Evolutionary conservation across 2,888 invertebrate genomes (phyloP).

Genomic region (Allygus modestus): DNA sequence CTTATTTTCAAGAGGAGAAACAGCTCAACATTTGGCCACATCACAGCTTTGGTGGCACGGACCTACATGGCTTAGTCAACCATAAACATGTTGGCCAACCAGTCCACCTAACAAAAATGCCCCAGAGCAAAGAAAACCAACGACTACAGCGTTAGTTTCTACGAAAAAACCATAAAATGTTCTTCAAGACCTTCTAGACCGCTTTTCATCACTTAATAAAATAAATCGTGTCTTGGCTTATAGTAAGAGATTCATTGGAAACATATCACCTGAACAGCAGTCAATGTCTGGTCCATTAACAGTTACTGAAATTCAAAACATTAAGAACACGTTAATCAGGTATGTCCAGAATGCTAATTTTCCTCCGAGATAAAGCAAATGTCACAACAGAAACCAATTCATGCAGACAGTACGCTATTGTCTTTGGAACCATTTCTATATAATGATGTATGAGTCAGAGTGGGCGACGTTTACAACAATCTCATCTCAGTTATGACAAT

Average conservation of each 20-base stretch:
- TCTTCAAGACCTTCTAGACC: not conserved
- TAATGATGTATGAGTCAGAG: constrained; percentile 19
- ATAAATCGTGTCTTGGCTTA: constrained; percentile 6
- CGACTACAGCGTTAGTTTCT: not conserved
- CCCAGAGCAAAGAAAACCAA: not conserved
- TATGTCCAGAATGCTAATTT: constrained; percentile 1
- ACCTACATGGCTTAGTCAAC: constrained; percentile 5
- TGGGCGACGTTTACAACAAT: constrained; percentile 42
- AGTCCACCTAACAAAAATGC: not conserved
- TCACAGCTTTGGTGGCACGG: constrained; percentile 38
- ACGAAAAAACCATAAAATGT: not conserved
- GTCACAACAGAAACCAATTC: not conserved
- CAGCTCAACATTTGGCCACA: not conserved
- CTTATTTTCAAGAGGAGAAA: not conserved
- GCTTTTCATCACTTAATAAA: constrained; percentile 1
- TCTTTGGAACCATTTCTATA: constrained; percentile 54
- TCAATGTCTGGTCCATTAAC: constrained; percentile 24
- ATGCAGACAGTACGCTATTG: constrained; percentile 13
- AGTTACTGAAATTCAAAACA: not conserved
- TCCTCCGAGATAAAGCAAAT: not conserved
- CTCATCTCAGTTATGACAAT: not conserved
- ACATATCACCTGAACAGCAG: not conserved
- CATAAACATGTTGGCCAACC: not conserved
- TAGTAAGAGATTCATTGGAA: not conserved
- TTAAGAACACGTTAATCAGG: not conserved